These are phyloP conservation scores for Enteromius thamalakanensis DNA, from an alignment of 2,797 vertebrate genomes.

Conservation along the genomic window DNA sequence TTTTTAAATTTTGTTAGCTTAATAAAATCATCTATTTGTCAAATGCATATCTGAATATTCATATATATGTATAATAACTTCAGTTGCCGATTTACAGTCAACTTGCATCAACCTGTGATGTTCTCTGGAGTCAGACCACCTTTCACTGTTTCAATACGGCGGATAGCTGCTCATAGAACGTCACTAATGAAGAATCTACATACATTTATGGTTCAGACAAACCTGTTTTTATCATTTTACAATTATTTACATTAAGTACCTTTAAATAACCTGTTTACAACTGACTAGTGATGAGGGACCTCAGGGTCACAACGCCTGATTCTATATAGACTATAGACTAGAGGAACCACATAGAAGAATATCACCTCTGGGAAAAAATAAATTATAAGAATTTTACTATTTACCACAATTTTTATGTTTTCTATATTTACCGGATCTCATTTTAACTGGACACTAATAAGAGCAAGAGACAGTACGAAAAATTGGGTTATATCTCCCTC, in stretches of 20 bases:
- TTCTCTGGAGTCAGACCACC: not conserved
- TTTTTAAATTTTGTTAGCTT: too few relatives aligned
- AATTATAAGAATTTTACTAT: too few relatives aligned
- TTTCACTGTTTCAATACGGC: not conserved
- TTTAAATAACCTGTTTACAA: not conserved
- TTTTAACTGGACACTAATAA: not conserved
- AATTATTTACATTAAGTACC: not conserved
- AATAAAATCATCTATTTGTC: not conserved
- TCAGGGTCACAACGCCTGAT: not conserved
- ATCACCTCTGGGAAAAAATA: not conserved
- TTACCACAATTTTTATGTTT: not conserved
- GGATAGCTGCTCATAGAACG: not conserved
- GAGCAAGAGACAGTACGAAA: not conserved
- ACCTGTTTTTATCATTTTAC: not conserved
- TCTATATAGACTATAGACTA: too few relatives aligned
- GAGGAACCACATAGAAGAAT: not conserved
- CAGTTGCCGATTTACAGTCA: not conserved
- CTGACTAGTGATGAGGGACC: not conserved
- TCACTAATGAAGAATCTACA: not conserved
- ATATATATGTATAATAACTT: not conserved
- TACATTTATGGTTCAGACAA: not conserved
- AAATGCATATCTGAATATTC: not conserved
- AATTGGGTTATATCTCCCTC: constrained; percentile 39
- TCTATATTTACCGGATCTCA: not conserved
- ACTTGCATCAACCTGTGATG: not conserved